phyloP scores from a whole-genome alignment of 2,888 invertebrate species.

The Cerceris ruficornis region DNA sequence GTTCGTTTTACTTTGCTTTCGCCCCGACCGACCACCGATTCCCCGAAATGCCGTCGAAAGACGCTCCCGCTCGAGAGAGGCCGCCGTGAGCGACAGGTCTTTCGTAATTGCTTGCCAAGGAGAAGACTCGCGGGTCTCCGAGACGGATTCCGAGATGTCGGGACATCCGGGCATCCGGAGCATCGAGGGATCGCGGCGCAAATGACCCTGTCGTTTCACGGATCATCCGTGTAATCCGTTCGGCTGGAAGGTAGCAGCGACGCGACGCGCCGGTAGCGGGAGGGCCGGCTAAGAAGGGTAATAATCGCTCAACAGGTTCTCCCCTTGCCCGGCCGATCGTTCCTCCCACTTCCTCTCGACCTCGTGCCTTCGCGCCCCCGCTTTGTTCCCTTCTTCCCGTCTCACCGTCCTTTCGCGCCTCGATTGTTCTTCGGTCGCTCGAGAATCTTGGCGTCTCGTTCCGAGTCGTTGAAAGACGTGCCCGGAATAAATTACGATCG shows the following conservation, averaged over 20 bases:
- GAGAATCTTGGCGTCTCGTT: neutral
- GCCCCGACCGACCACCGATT: neutral
- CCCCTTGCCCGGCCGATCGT: constrained; percentile 31
- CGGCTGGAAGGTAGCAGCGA: constrained; percentile 11
- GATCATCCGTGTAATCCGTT: neutral
- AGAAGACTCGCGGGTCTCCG: too few relatives aligned
- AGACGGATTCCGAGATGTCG: too few relatives aligned
- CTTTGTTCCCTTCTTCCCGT: constrained; percentile 14
- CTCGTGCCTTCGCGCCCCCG: constrained; percentile 9
- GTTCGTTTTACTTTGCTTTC: constrained; percentile 5
- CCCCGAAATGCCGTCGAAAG: neutral
- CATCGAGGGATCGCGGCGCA: neutral
- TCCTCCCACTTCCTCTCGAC: neutral
- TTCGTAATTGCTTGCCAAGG: too few relatives aligned
- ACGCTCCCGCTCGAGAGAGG: neutral
- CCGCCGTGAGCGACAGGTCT: too few relatives aligned
- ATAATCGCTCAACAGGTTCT: constrained; percentile 65
- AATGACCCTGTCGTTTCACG: neutral
- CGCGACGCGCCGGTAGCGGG: neutral
- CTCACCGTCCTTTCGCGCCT: constrained; percentile 9
- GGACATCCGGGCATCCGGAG: neutral
- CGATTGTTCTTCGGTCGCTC: constrained; percentile 10
- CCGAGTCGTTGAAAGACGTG: constrained; percentile 35
- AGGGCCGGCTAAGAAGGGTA: constrained; percentile 19
- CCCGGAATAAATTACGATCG: constrained; percentile 58